Evolutionary conservation across 2,888 invertebrate species (phyloP), one percentile per base, ranked within the genome.

Genomic region (Microplitis manilae): DNA sequence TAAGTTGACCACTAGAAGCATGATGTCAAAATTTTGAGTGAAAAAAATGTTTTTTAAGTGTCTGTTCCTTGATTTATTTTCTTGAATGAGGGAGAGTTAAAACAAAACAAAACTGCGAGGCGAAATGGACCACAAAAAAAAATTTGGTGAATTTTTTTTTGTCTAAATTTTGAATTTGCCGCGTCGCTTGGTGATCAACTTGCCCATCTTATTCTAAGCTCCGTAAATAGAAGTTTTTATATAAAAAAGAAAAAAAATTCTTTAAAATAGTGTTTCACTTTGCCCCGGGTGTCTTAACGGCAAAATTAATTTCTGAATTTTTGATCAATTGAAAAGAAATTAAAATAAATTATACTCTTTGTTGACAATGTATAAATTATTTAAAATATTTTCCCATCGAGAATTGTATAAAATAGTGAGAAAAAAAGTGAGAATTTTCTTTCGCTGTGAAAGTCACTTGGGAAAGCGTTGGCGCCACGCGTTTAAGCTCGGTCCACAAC

Each of bases 401-500:
- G 8, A 13, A 50, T 50, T 4, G 50, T 50, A 50, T 50, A 50
- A 50, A 50, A 50, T 50, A 50, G 50, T 13, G 50, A 50, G 50
- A 50, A 50, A 50, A 41, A 50, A 50, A 50, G 50, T 50, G 50
- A 13, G 50, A 50, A 50, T 13, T 50, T 75, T 62, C 73, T 64
- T 68, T 64, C 73, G 69, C 69, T 74, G 75, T 64, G 80, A 84
- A 87, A 87, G 88, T 87, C 87, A 84, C 60, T 84, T 84, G 81
- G 84, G 82, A 86, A 84, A 85, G 83, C 85, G 80, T 83, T 83
- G 80, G 79, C 83, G 79, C 78, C 77, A 79, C 82, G 82, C 82
- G 81, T 83, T 83, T 76, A 79, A 77, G 78, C 80, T 82, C 77
- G 61, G 77, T 81, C 77, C 76, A 61, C 80, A 79, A 77, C 77